Evolutionary conservation across 2,888 invertebrate species (phyloP).

Genomic region (Dendrolimus houi): DNA sequence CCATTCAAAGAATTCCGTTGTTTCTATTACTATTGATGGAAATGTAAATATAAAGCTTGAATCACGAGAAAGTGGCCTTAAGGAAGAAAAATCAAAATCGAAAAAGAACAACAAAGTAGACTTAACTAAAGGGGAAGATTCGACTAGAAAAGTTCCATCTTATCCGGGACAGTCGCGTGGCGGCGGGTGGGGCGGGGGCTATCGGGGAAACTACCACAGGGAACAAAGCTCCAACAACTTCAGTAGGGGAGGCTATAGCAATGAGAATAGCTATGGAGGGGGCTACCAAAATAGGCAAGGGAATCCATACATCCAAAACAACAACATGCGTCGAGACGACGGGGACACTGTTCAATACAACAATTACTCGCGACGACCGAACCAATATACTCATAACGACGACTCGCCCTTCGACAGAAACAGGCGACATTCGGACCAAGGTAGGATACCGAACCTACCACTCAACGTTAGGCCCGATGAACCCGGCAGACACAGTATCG

Average conservation of each 20-base stretch:
- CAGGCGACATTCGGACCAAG: conserved; percentile 13
- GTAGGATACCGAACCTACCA: conserved; percentile 11
- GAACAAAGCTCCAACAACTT: conserved; percentile 24
- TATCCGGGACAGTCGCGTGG: conserved; percentile 78
- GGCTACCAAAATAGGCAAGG: conserved; percentile 27
- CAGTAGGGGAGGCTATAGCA: conserved; percentile 24
- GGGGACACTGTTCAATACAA: conserved; percentile 20
- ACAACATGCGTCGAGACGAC: conserved; percentile 31
- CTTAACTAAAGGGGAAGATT: conserved; percentile 31
- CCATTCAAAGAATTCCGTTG: conserved; percentile 78
- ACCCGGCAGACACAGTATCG: conserved; percentile 8
- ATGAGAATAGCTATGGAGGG: conserved; percentile 40
- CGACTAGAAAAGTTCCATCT: conserved; percentile 74
- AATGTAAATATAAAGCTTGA: conserved; percentile 71
- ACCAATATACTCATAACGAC: conserved; percentile 29
- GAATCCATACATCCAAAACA: conserved; percentile 16
- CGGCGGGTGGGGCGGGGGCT: conserved; percentile 62
- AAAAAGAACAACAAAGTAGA: conserved; percentile 27
- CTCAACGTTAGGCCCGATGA: conserved; percentile 13
- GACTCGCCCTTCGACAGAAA: conserved; percentile 27
- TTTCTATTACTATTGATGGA: conserved; percentile 78
- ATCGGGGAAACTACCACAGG: conserved; percentile 30
- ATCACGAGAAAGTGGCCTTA: conserved; percentile 11
- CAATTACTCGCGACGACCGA: conserved; percentile 39
- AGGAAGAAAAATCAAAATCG: conserved; percentile 6